Percentiles rank a stretch among this genome's conserved stretches.
phyloP scores from a whole-genome alignment of 2,888 invertebrate genomes.

The Nasonovia ribisnigri region DNA sequence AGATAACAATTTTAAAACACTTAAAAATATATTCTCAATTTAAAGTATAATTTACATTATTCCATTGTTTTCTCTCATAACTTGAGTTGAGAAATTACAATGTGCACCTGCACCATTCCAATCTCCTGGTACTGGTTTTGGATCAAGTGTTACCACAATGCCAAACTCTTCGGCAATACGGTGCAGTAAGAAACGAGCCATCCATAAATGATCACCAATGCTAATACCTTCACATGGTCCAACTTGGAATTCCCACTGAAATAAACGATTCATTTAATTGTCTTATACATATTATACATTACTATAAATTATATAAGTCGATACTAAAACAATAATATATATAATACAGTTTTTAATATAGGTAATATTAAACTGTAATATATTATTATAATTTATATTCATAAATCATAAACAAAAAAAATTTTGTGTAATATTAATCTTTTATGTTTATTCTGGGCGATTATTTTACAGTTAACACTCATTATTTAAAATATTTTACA shows the following conservation, averaged over 20 bases:
- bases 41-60: constrained; percentile 76
- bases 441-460: neutral
- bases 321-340: neutral
- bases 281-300: neutral
- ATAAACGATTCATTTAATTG: constrained; percentile 22
- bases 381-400: neutral
- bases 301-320: neutral
- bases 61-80: constrained; percentile 90
- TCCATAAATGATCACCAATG: constrained; percentile 89
- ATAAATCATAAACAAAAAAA: neutral
- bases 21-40: constrained; percentile 12
- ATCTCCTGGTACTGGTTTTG: constrained; percentile 84
- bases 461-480: neutral
- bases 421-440: neutral
- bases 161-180: constrained; percentile 95
- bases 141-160: constrained; percentile 82
- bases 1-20: neutral
- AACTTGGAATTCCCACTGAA: constrained; percentile 88
- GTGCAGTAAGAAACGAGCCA: constrained; percentile 87
- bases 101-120: constrained; percentile 99
- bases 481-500: neutral
- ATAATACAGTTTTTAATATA: neutral
- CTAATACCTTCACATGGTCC: constrained; percentile 91
- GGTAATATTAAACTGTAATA: neutral
- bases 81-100: constrained; percentile 94